These are phyloP conservation scores for Paradoxurus hermaphroditus DNA, from an alignment of 2,113 vertebrate species.

Conservation along the genomic window DNA sequence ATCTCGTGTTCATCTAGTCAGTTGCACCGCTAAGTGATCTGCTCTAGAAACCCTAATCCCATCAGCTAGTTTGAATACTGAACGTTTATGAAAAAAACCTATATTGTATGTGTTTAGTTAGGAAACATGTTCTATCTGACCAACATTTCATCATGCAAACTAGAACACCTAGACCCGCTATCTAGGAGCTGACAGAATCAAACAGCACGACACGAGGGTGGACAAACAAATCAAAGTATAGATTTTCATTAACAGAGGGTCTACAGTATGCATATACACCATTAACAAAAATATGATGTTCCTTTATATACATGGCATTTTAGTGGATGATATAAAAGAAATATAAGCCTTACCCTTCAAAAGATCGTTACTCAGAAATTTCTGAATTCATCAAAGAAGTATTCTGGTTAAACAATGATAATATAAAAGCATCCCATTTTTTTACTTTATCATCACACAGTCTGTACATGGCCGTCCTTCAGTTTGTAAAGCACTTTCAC, in stretches of 20 bases:
- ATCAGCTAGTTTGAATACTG: neutral
- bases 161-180: neutral
- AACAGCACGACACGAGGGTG: neutral
- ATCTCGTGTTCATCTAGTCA: neutral
- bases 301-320: neutral
- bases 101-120: neutral
- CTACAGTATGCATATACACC: neutral
- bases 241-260: neutral
- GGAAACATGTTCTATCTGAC: neutral
- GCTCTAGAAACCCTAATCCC: neutral
- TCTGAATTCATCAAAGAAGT: neutral
- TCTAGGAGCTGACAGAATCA: neutral
- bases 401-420: neutral
- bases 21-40: neutral
- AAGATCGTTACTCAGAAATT: neutral
- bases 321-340: neutral
- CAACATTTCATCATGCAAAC: neutral
- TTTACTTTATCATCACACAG: neutral
- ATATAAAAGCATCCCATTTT: neutral
- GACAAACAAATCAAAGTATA: neutral
- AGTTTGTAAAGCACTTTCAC: neutral
- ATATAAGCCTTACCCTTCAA: neutral
- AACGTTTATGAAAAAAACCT: neutral
- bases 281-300: neutral
- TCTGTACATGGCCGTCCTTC: neutral